phyloP scores from a whole-genome alignment of 2,113 vertebrate species.

The Sander lucioperca region DNA sequence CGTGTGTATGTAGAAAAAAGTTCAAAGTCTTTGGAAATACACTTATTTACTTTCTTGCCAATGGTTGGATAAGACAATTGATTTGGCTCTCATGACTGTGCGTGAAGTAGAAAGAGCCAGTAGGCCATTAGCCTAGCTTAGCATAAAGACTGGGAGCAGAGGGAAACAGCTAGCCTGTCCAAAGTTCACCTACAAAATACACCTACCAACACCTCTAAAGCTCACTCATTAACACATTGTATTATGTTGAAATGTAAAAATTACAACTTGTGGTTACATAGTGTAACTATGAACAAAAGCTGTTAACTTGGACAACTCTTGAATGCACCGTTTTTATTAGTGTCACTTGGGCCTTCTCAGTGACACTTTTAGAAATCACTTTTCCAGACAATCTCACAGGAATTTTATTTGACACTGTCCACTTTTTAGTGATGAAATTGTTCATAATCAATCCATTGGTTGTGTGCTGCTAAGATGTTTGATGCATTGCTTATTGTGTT shows the following conservation, averaged over 20 bases:
- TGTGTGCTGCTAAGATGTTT: too few species aligned
- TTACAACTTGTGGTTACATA: neutral
- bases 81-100: neutral
- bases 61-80: neutral
- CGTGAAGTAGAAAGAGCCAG: neutral
- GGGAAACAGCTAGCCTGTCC: neutral
- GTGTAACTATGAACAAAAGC: neutral
- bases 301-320: too few species aligned
- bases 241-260: neutral
- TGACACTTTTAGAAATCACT: too few species aligned
- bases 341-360: too few species aligned
- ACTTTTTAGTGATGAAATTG: too few species aligned
- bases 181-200: neutral
- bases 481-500: too few species aligned
- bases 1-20: neutral
- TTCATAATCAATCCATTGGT: too few species aligned
- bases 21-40: neutral
- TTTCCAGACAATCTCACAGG: too few species aligned
- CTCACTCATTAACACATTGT: neutral
- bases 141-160: neutral
- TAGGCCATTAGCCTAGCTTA: neutral
- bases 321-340: too few species aligned
- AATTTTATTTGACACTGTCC: too few species aligned
- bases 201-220: neutral
- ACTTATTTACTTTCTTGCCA: neutral